phyloP scores from a whole-genome alignment of 2,797 vertebrate genomes.

The Cephalopachus bancanus region DNA sequence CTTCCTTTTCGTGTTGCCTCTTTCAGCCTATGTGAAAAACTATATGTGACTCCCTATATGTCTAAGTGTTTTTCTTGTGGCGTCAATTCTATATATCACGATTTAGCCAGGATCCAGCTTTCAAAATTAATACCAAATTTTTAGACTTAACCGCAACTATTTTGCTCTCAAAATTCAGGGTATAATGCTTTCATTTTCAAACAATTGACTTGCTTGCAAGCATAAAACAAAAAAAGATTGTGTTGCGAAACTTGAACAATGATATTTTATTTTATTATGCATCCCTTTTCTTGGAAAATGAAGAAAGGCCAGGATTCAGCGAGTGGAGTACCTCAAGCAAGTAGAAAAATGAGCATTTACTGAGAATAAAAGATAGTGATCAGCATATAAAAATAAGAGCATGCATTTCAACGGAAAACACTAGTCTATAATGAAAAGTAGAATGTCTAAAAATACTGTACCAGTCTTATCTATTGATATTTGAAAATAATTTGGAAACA shows the following conservation, averaged over 20 bases:
- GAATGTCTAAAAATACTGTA: background rate
- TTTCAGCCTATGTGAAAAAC: background rate
- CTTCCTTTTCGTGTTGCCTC: background rate
- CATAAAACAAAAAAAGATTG: background rate
- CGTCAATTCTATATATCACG: background rate
- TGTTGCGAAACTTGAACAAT: background rate
- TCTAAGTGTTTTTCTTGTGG: background rate
- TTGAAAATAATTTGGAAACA: slow-evolving; percentile 30
- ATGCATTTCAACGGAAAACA: background rate
- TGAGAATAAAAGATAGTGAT: background rate
- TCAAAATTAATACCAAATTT: background rate
- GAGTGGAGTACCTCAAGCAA: background rate
- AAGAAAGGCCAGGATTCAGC: background rate
- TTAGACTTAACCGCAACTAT: background rate
- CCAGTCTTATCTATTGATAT: background rate
- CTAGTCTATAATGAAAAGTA: background rate
- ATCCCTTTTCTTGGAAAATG: background rate
- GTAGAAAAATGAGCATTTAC: background rate
- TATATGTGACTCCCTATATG: background rate
- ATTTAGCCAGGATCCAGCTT: background rate
- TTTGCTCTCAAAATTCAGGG: background rate
- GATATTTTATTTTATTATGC: background rate
- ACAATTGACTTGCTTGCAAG: background rate
- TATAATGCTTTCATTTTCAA: background rate
- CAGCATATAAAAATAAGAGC: background rate